Conservation (phyloP, 2,888 invertebrate genomes). For the Oithona nana region DNA sequence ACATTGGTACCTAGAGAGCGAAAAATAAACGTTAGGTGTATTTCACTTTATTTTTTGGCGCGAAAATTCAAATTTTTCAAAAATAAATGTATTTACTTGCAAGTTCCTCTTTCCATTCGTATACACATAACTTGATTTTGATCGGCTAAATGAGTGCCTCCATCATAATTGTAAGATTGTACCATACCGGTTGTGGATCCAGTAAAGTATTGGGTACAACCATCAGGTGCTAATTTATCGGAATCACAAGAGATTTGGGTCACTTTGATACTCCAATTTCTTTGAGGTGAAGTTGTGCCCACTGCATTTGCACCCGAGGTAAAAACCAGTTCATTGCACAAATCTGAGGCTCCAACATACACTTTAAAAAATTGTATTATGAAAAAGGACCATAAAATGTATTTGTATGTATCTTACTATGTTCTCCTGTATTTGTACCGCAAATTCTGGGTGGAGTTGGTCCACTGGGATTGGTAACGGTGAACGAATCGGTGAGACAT, state of each 20-base stretch:
- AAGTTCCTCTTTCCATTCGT: background rate
- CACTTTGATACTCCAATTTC: constrained; percentile 10
- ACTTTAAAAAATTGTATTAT: too few relatives aligned
- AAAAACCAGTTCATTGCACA: constrained; percentile 6
- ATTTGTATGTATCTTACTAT: too few relatives aligned
- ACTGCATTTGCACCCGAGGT: background rate
- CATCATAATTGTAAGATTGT: constrained; percentile 6
- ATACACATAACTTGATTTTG: constrained; percentile 12
- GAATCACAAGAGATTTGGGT: constrained; percentile 3
- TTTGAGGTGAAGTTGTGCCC: background rate
- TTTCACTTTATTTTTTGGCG: too few relatives aligned
- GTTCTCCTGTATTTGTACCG: constrained; percentile 11
- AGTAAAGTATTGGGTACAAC: constrained; percentile 11
- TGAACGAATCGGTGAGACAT: background rate
- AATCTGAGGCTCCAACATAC: constrained; percentile 11
- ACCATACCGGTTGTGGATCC: constrained; percentile 3
- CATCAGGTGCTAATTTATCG: constrained; percentile 8
- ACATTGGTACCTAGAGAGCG: too few relatives aligned
- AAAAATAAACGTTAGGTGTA: too few relatives aligned
- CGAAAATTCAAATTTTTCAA: too few relatives aligned
- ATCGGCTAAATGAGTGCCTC: constrained; percentile 5
- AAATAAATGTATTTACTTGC: too few relatives aligned
- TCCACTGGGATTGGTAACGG: constrained; percentile 7
- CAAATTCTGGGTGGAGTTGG: constrained; percentile 10
- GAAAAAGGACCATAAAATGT: too few relatives aligned